Conservation (phyloP, 2,888 invertebrate genomes). For the Rapana venosa region DNA sequence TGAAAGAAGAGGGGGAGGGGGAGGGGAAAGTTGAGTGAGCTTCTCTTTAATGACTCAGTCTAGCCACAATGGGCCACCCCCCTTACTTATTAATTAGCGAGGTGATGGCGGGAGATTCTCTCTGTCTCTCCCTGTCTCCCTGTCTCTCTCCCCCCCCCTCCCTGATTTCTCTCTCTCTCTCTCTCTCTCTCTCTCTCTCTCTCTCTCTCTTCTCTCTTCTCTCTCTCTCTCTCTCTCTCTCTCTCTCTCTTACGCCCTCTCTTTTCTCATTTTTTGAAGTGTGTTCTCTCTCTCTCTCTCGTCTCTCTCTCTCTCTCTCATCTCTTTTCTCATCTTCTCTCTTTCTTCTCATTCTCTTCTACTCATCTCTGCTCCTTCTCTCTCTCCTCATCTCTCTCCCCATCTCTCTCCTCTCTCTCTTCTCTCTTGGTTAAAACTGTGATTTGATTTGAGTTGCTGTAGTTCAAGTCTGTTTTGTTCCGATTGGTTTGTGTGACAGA, state of each 20-base stretch:
- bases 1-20: too few species aligned
- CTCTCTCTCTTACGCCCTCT: not conserved
- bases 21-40: too few species aligned
- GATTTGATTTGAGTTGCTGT: too few species aligned
- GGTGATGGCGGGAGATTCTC: too few species aligned
- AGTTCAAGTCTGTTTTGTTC: too few species aligned
- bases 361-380: not conserved
- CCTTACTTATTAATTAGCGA: too few species aligned
- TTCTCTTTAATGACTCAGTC: too few species aligned
- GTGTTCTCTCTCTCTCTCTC: not conserved
- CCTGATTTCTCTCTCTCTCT: constrained; percentile 19
- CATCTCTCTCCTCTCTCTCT: too few species aligned
- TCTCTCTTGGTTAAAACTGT: too few species aligned
- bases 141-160: constrained; percentile 10
- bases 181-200: not conserved
- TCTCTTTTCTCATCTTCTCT: not conserved
- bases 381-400: not conserved
- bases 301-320: not conserved
- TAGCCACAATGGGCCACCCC: too few species aligned
- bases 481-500: too few species aligned
- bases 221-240: not conserved
- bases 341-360: not conserved
- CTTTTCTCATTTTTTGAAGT: not conserved
- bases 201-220: not conserved
- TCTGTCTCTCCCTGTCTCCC: not conserved